These are phyloP conservation scores for Melinaea marsaeus DNA, from an alignment of 2,888 invertebrate genomes.

Conservation along the genomic window DNA sequence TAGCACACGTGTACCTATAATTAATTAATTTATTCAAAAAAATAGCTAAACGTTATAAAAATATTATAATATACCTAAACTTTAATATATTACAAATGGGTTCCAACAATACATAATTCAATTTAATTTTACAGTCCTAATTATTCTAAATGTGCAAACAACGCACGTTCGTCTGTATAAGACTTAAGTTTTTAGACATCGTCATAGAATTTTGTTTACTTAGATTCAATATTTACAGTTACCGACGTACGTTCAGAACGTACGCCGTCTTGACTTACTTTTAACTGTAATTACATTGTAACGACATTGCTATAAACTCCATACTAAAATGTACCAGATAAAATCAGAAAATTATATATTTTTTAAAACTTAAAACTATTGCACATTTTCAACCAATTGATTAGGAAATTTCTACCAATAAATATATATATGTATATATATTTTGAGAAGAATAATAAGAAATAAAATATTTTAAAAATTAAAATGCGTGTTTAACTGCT, in stretches of 20 bases:
- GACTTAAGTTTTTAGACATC: constrained; percentile 10
- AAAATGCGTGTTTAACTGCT: constrained; percentile 44
- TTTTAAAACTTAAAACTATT: constrained; percentile 48
- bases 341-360: constrained; percentile 17
- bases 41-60: constrained; percentile 56
- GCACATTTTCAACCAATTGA: constrained; percentile 41
- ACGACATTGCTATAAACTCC: background rate
- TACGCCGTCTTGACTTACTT: background rate
- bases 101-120: constrained; percentile 72
- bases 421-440: constrained; percentile 27
- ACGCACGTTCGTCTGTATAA: constrained; percentile 18
- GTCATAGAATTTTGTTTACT: constrained; percentile 20
- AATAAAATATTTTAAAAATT: background rate
- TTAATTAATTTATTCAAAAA: constrained; percentile 39
- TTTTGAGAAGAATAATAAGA: background rate
- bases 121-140: constrained; percentile 69
- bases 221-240: constrained; percentile 24
- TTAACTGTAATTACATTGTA: constrained; percentile 5
- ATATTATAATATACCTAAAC: constrained; percentile 49
- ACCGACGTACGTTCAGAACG: constrained; percentile 25
- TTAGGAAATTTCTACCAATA: constrained; percentile 19
- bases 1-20: constrained; percentile 45
- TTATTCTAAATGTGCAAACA: constrained; percentile 45
- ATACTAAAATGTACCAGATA: constrained; percentile 23
- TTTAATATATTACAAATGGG: constrained; percentile 69